Base-by-base conservation (phyloP, 2,113 vertebrate species). In the Hucho hucho region DNA sequence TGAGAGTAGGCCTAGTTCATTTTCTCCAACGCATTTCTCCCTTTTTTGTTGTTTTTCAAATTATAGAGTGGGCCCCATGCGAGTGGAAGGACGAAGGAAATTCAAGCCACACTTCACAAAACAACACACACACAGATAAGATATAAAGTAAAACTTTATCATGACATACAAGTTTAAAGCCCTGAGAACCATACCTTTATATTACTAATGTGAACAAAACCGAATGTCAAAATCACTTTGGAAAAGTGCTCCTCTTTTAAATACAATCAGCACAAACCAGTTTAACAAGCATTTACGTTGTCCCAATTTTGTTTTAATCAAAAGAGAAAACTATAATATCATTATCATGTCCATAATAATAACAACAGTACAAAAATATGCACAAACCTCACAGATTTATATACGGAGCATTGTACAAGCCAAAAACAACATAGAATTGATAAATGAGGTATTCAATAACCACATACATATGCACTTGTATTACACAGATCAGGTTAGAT, bases 131-230 rank as follows among this genome's bases (percentile, higher is more conserved):
- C 25, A 64, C 53, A 86, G 76, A 29, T 87, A 90, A 91, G 90
- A 92, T 93, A 93, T 91, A 90, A 93, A 91, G 92, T 91, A 93
- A 92, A 92, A 92, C 89, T 93, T 93, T 93, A 93, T 93, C 92
- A 91, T 92, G 88, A 93, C 88, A 89, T 92, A 93, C 87, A 93
- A 89, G 89, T 93, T 91, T 90, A 91, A 93, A 93, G 90, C 92
- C 92, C 92, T 93, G 92, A 93, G 92, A 93, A 92, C 90, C 92
- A 92, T 88, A 91, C 91, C 88, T 91, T 93, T 91, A 91, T 92
- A 93, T 93, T 93, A 93, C 90, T 92, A 92, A 93, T 91, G 92
- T 88, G 88, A 93, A 92, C 90, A 92, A 92, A 92, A 92, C 89
- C 88, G 89, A 90, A 92, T 90, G 88, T 90, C 81, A 89, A 32